Base-by-base conservation (phyloP, 2,888 invertebrate genomes). In the Watsonalla cultraria region DNA sequence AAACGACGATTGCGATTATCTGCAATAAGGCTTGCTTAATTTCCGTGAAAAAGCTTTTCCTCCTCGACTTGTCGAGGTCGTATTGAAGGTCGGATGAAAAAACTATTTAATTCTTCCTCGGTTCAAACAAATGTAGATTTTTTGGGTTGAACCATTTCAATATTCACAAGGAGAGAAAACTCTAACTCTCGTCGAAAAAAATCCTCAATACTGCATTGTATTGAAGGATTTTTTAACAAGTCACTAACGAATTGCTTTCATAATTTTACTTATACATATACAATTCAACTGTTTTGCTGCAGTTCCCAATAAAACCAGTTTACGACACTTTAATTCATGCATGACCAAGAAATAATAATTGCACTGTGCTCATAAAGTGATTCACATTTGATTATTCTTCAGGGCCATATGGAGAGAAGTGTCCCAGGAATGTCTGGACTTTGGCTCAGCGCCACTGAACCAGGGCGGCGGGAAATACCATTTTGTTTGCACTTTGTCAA, bases 401-500 rank as follows among this genome's bases (percentile, higher is more conserved):
- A 64, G 58, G 66, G 68, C 72, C 73, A 74, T 76, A 78, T 72
- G 62, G 64, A 74, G 73, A 74, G 72, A 78, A 74, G 60, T 70
- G 68, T 70, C 65, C 61, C 68, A 72, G 72, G 77, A 80, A 83
- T 82, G 76, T 70, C 64, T 63, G 62, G 60, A 65, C 64, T 68
- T 78, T 87, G 88, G 87, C 87, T 64, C 51, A 52, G 54, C 52
- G 80, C 86, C 86, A 86, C 61, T 53, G 64, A 54, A 59, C 62
- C 60, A 57, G 60, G 61, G 65, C 52, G 61, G 70, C 65, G 70
- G 73, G 71, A 78, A 80, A 76, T 75, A 74, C 68, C 70, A 74
- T 76, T 78, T 74, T 70, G 65, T 74, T 74, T 72, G 64, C 74
- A 79, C 72, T 76, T 76, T 77, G 78, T 81, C 78, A 76, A 66